A percentile compares a stretch with the other conserved stretches of the same genome.
These are phyloP conservation scores for Ceratosolen fusciceps DNA, from an alignment of 1,140 invertebrate species.

Conservation along the genomic window DNA sequence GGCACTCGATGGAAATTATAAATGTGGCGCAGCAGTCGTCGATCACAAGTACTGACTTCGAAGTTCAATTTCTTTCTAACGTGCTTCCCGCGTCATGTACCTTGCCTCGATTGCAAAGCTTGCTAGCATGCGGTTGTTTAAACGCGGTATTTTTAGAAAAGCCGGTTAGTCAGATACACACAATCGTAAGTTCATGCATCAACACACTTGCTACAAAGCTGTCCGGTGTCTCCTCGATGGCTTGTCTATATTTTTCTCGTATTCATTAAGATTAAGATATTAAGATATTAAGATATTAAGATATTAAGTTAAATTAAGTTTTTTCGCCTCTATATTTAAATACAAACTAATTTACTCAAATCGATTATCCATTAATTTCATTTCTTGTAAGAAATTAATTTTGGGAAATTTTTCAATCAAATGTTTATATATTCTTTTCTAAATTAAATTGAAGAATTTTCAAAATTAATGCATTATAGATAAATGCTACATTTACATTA, in stretches of 20 bases:
- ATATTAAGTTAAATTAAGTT: too few relatives aligned
- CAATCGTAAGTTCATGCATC: too few relatives aligned
- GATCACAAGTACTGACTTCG: neutral
- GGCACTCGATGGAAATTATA: neutral
- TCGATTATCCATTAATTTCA: neutral
- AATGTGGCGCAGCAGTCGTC: neutral
- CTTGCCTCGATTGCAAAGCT: neutral
- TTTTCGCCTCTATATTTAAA: neutral
- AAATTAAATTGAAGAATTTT: neutral
- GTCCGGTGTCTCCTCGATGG: neutral
- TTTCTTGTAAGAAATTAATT: conserved; percentile 25
- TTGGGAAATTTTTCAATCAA: conserved; percentile 35
- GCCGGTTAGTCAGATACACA: conserved; percentile 59
- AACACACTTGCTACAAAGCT: neutral
- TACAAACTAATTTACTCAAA: neutral
- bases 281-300: too few relatives aligned
- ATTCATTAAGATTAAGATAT: too few relatives aligned
- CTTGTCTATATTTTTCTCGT: neutral
- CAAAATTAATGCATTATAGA: too few relatives aligned
- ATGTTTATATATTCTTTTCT: conserved; percentile 12
- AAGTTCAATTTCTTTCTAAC: neutral
- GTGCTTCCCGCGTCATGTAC: neutral
- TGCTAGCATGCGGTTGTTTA: conserved; percentile 58
- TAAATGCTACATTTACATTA: too few relatives aligned
- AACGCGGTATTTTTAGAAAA: conserved; percentile 63